These are phyloP conservation scores for Napeogenes sylphis DNA, from an alignment of 2,888 invertebrate genomes.

Conservation along the genomic window DNA sequence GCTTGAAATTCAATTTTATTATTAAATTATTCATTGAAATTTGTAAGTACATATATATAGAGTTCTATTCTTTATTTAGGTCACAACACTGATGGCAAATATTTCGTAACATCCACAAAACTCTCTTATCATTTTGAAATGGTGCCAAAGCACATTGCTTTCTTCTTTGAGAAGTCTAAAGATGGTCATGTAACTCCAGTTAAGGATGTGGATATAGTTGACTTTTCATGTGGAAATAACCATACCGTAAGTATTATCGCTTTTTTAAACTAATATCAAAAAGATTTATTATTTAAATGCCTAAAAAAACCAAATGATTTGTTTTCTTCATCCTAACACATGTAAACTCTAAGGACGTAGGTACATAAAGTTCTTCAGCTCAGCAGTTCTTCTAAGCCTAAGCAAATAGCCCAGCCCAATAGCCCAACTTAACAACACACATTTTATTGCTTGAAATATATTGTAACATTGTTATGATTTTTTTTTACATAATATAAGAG, in stretches of 20 bases:
- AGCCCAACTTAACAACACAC: too few species aligned
- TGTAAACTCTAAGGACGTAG: too few species aligned
- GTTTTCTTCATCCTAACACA: too few species aligned
- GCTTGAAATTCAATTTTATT: not conserved
- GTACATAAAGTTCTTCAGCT: too few species aligned
- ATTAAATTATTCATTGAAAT: too few species aligned
- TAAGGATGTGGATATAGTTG: slow-evolving; percentile 90
- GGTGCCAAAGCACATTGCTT: slow-evolving; percentile 88
- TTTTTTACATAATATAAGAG: too few species aligned
- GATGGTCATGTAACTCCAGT: slow-evolving; percentile 90
- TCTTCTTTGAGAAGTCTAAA: slow-evolving; percentile 92
- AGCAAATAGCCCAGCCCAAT: too few species aligned
- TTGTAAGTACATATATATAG: too few species aligned
- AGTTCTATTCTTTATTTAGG: slow-evolving; percentile 61
- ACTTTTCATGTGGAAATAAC: slow-evolving; percentile 93
- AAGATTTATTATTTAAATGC: not conserved
- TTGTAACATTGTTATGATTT: too few species aligned
- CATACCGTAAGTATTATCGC: slow-evolving; percentile 83
- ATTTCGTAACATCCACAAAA: slow-evolving; percentile 93
- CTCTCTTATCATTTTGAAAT: slow-evolving; percentile 91
- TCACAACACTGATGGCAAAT: slow-evolving; percentile 96
- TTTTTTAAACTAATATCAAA: not conserved
- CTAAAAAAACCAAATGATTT: too few species aligned
- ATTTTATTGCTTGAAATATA: too few species aligned
- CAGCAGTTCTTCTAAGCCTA: too few species aligned